Conservation (phyloP, 2,113 vertebrate genomes). For the Amazona vittata region DNA sequence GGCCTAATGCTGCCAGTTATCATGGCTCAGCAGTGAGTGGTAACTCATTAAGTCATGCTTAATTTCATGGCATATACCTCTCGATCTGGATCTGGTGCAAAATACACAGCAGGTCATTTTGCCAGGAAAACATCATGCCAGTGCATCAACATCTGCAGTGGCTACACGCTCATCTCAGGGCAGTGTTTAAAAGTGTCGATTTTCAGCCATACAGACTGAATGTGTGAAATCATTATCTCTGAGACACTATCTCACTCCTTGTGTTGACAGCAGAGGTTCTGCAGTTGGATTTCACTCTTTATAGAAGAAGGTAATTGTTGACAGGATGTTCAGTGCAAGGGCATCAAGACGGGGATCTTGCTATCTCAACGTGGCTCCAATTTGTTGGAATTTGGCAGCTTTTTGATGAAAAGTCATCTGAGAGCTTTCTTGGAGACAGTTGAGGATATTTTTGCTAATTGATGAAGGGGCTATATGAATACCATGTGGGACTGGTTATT, state of each 20-base stretch:
- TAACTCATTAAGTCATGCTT: not conserved
- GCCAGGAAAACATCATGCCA: not conserved
- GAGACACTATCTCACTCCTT: not conserved
- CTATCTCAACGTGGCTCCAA: not conserved
- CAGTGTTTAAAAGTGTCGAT: not conserved
- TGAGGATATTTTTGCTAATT: not conserved
- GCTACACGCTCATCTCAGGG: not conserved
- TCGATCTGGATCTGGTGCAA: not conserved
- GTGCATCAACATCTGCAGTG: fast-evolving
- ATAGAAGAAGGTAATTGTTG: not conserved
- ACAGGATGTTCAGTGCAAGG: not conserved
- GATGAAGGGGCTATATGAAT: not conserved
- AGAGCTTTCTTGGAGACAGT: not conserved
- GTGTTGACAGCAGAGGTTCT: not conserved
- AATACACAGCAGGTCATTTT: not conserved
- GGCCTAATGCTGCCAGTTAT: not conserved
- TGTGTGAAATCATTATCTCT: not conserved
- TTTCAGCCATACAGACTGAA: not conserved
- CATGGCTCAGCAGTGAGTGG: not conserved
- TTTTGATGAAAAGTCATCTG: not conserved
- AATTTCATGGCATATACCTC: not conserved
- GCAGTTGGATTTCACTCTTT: not conserved
- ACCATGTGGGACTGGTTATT: not conserved
- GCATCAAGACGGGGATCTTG: not conserved
- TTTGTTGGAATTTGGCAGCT: not conserved